phyloP scores from a whole-genome alignment of 2,113 vertebrate species.

The Chaetops frenatus region DNA sequence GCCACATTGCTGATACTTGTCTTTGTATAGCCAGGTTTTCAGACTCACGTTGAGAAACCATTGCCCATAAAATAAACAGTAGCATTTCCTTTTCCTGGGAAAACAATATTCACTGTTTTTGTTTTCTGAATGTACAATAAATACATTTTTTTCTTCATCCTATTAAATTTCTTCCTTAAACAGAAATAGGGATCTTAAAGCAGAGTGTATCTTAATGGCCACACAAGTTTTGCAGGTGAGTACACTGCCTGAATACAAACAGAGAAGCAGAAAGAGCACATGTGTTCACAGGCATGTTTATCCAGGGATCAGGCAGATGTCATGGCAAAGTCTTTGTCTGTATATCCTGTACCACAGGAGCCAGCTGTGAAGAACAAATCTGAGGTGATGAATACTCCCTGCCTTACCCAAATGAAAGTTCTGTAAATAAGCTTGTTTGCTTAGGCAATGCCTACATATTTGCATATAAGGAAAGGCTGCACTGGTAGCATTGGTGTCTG shows the following conservation, averaged over 20 bases:
- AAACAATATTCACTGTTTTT: background rate
- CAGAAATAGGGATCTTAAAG: background rate
- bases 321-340: constrained; percentile 31
- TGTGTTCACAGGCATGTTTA: constrained; percentile 24
- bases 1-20: background rate
- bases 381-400: background rate
- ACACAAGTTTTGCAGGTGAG: background rate
- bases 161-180: background rate
- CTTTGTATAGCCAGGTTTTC: background rate
- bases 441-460: background rate
- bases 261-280: constrained; percentile 19
- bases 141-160: background rate
- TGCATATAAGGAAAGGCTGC: background rate
- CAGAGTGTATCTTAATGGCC: background rate
- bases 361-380: constrained; percentile 16
- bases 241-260: background rate
- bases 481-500: background rate
- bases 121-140: background rate
- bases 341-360: background rate
- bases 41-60: background rate
- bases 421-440: constrained; percentile 18
- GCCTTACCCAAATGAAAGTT: background rate
- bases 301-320: constrained; percentile 42
- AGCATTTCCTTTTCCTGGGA: background rate
- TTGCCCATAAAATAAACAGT: background rate